phyloP scores from a whole-genome alignment of 92 coral and sea anemone species.

The Diadumene lineata region DNA sequence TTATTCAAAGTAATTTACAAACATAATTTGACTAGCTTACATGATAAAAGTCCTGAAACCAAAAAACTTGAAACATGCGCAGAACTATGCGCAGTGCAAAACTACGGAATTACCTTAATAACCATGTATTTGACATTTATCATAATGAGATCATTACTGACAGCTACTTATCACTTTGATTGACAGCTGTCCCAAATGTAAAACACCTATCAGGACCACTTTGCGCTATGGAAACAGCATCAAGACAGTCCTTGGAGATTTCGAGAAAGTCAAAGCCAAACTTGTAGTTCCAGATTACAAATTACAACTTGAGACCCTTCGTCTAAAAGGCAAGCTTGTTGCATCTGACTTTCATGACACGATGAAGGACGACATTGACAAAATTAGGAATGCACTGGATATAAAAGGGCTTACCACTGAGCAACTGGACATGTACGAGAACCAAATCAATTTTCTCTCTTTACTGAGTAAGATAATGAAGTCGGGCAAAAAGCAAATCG shows the following conservation, averaged over 20 bases:
- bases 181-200: slow-evolving; percentile 76
- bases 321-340: slow-evolving; percentile 41
- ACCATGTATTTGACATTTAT: too few relatives aligned
- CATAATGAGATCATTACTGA: not conserved
- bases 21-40: too few relatives aligned
- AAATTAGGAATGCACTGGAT: slow-evolving; percentile 6
- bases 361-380: slow-evolving; percentile 23
- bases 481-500: not conserved
- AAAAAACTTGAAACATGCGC: too few relatives aligned
- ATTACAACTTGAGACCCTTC: not conserved
- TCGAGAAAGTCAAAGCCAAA: slow-evolving; percentile 73
- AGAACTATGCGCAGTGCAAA: too few relatives aligned
- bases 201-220: slow-evolving; percentile 76
- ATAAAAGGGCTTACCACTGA: slow-evolving; percentile 40
- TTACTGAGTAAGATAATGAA: slow-evolving; percentile 41
- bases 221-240: slow-evolving; percentile 88
- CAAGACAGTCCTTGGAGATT: slow-evolving; percentile 76
- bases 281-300: slow-evolving; percentile 28
- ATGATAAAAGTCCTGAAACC: too few relatives aligned
- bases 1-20: too few relatives aligned
- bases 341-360: not conserved
- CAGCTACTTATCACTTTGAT: not conserved
- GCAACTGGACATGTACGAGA: slow-evolving; percentile 65
- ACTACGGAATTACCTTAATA: too few relatives aligned
- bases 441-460: slow-evolving; percentile 69